Evolutionary conservation across 1,140 invertebrate species (phyloP).

Genomic region (Drosophila saltans): DNA sequence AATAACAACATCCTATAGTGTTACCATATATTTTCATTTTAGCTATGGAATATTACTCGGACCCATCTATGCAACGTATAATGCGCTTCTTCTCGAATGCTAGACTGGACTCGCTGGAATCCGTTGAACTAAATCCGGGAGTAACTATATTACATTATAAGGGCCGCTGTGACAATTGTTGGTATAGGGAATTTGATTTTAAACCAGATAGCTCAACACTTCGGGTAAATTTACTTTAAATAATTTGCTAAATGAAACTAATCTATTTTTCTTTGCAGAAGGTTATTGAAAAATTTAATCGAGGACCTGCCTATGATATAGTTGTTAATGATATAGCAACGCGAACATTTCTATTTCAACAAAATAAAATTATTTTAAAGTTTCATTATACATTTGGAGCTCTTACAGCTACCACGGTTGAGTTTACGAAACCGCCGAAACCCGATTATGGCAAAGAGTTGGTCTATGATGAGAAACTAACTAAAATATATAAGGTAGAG

Average conservation of each 20-base stretch:
- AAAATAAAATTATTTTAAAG: slow-evolving; percentile 87
- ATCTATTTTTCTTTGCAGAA: slow-evolving; percentile 32
- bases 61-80: slow-evolving; percentile 30
- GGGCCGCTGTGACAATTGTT: slow-evolving; percentile 60
- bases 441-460: slow-evolving; percentile 87
- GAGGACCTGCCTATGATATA: slow-evolving; percentile 37
- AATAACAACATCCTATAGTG: too few relatives aligned
- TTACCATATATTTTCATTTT: neutral
- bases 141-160: slow-evolving; percentile 52
- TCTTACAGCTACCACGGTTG: slow-evolving; percentile 87
- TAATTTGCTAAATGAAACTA: neutral
- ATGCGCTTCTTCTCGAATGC: slow-evolving; percentile 87
- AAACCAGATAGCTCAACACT: slow-evolving; percentile 37
- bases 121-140: slow-evolving; percentile 43
- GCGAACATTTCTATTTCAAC: slow-evolving; percentile 86
- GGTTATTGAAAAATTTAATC: slow-evolving; percentile 58
- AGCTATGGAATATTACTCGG: slow-evolving; percentile 63
- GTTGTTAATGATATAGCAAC: slow-evolving; percentile 85
- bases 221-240: slow-evolving; percentile 35
- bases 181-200: slow-evolving; percentile 64
- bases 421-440: slow-evolving; percentile 87
- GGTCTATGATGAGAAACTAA: slow-evolving; percentile 86
- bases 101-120: slow-evolving; percentile 66
- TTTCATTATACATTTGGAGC: slow-evolving; percentile 89
- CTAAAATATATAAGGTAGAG: slow-evolving; percentile 86